phyloP scores from a whole-genome alignment of 2,113 vertebrate species.

The Lasiurus borealis region DNA sequence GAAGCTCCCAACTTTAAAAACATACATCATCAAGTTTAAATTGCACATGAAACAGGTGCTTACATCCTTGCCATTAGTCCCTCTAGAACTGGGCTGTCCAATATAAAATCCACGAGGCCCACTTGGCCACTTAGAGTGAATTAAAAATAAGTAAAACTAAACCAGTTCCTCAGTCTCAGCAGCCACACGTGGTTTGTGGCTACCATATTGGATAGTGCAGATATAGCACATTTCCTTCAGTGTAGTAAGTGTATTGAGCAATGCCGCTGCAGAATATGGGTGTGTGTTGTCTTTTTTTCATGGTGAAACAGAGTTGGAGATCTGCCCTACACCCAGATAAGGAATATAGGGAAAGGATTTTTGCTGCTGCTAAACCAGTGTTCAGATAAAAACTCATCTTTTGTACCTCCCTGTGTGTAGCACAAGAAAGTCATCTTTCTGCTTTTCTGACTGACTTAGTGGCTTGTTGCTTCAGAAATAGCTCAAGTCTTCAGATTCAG shows the following conservation, averaged over 20 bases:
- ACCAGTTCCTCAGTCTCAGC: not conserved
- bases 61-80: too few species aligned
- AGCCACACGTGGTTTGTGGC: not conserved
- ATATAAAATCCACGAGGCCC: not conserved
- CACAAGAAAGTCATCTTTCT: not conserved
- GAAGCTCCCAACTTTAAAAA: conserved; percentile 4
- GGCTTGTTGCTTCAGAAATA: not conserved
- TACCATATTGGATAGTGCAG: not conserved
- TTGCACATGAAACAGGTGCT: not conserved
- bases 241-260: not conserved
- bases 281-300: not conserved
- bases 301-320: not conserved
- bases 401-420: not conserved
- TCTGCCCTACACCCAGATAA: too few species aligned
- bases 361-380: not conserved
- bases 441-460: not conserved
- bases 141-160: not conserved
- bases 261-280: not conserved
- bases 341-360: not conserved
- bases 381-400: not conserved
- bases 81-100: not conserved
- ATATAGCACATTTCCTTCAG: not conserved
- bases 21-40: not conserved
- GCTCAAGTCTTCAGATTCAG: not conserved
- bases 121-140: not conserved